Evolutionary conservation across 2,888 invertebrate genomes (phyloP), one percentile per base, ranked within the genome.

Genomic region (Rosalia funebris): DNA sequence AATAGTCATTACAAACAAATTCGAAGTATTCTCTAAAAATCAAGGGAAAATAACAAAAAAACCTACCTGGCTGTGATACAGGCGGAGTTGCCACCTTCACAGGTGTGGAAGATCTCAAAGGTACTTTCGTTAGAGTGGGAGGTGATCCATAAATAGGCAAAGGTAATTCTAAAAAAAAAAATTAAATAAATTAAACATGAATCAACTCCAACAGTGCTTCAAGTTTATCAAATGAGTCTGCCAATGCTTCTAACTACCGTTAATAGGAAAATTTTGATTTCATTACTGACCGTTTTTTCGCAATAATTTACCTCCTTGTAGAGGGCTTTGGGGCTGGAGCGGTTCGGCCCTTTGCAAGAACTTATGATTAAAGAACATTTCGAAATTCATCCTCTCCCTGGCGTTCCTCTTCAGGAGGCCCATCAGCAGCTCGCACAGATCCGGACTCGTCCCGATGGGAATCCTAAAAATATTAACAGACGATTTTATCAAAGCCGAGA

Each of bases 341-440:
- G 80, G 83, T 79, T 79, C 87, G 73, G 78, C 87, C 80, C 91
- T 87, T 79, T 91, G 90, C 68, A 93, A 84, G 84, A 98, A 99
- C 45, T 92, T 88, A 83, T 99, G 98, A 79, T 88, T 90, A 85
- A 98, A 98, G 84, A 99, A 98, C 64, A 90, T 90, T 76, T 96
- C 95, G 82, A 98, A 99, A 63, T 95, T 91, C 87, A 99, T 95
- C 69, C 99, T 87, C 80, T 99, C 98, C 77, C 91, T 90, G 45
- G 98, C 92, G 83, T 95, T 97, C 66, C 98, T 88, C 71, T 95
- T 91, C 72, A 99, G 84, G 62, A 99, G 85, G 42, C 93, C 91
- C 77, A 90, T 86, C 65, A 99, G 85, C 67, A 99, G 86, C 81
- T 94, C 93, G 72, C 91, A 89, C 66, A 99, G 84, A 77, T 96